phyloP scores from a whole-genome alignment of 2,888 invertebrate genomes.

The Girardia tigrina region DNA sequence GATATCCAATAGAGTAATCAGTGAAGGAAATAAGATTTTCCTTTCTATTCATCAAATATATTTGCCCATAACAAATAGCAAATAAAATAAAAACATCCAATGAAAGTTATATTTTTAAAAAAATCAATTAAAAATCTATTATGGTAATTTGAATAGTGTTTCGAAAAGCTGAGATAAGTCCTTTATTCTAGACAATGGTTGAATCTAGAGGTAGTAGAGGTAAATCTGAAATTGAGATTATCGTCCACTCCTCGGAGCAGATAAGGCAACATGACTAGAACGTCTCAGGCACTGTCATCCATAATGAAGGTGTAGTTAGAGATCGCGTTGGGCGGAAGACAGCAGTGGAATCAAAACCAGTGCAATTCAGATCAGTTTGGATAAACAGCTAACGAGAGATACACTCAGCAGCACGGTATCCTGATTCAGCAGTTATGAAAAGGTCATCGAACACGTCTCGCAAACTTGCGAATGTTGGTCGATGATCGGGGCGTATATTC shows the following conservation, averaged over 20 bases:
- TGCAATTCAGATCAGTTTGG: constrained; percentile 13
- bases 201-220: constrained; percentile 8
- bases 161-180: constrained; percentile 20
- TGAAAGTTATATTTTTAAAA: constrained; percentile 17
- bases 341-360: constrained; percentile 20
- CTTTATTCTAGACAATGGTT: constrained; percentile 23
- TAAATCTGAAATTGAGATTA: constrained; percentile 14
- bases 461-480: constrained; percentile 85
- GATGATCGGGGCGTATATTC: constrained; percentile 74
- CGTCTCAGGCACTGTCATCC: constrained; percentile 16
- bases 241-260: constrained; percentile 13
- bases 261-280: constrained; percentile 23
- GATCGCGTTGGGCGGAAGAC: constrained; percentile 15
- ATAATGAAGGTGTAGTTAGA: constrained; percentile 4
- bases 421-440: constrained; percentile 55
- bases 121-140: constrained; percentile 18
- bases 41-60: no score
- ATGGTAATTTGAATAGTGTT: constrained; percentile 10
- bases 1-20: no score
- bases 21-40: no score
- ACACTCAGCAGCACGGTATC: constrained; percentile 55
- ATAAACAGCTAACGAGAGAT: constrained; percentile 9
- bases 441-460: constrained; percentile 48
- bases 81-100: not conserved
- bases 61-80: no score